Evolutionary conservation across 2,113 vertebrate genomes (phyloP).

Genomic region (Alligator mississippiensis): DNA sequence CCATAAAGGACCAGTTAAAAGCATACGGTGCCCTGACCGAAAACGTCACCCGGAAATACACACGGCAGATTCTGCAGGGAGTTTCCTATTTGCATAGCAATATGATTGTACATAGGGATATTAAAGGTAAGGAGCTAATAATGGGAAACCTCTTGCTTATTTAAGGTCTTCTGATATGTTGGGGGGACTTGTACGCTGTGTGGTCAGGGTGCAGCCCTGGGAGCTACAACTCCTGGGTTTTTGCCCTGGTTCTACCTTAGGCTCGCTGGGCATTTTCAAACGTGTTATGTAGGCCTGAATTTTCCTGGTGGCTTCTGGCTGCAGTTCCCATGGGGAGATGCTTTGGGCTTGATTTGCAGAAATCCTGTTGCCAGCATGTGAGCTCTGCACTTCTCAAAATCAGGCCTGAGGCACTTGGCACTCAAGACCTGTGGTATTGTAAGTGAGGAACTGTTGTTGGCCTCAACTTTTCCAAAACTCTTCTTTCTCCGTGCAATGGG

Average conservation of each 20-base stretch:
- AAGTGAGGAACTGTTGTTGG: background rate
- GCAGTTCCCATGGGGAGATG: background rate
- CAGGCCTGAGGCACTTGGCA: background rate
- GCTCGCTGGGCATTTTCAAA: background rate
- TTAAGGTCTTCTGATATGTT: too few relatives aligned
- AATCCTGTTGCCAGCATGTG: background rate
- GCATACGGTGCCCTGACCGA: conserved; percentile 91
- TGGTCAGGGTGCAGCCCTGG: background rate
- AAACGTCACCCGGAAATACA: conserved; percentile 91
- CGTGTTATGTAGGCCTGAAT: background rate
- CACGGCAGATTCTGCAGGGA: conserved; percentile 91
- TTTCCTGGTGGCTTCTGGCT: background rate
- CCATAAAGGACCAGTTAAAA: conserved; percentile 92
- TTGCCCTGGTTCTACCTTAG: background rate
- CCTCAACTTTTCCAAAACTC: background rate
- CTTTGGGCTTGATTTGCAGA: background rate
- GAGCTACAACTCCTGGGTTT: background rate
- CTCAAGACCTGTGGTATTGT: background rate
- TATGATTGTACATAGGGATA: conserved; percentile 95
- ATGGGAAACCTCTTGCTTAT: background rate
- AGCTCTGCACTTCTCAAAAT: background rate
- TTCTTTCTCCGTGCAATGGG: background rate
- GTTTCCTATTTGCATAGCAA: conserved; percentile 94
- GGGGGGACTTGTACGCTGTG: background rate
- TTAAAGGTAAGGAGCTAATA: conserved; percentile 85